phyloP scores from a whole-genome alignment of 2,797 vertebrate genomes.

The Cossypha caffra region DNA sequence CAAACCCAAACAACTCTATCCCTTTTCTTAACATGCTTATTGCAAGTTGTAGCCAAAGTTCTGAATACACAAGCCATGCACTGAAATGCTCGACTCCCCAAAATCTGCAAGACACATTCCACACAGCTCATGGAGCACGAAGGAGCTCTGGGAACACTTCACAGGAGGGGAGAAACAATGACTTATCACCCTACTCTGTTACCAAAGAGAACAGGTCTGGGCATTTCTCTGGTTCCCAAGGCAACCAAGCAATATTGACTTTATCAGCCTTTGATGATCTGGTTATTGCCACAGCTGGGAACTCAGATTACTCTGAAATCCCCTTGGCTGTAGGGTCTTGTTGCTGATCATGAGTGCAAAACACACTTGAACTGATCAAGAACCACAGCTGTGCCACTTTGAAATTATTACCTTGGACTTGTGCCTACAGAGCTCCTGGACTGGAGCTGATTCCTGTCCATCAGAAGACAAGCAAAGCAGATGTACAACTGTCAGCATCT shows the following conservation, averaged over 20 bases:
- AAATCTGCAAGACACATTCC: neutral
- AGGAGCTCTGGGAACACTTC: neutral
- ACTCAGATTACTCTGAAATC: conserved; percentile 25
- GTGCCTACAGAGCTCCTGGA: neutral
- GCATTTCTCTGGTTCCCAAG: conserved; percentile 37
- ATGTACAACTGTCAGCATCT: conserved; percentile 18
- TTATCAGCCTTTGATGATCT: conserved; percentile 29
- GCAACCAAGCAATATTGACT: conserved; percentile 42
- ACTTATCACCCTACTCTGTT: neutral
- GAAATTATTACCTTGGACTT: conserved; percentile 35
- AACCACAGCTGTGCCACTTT: conserved; percentile 48
- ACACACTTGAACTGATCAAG: conserved; percentile 22
- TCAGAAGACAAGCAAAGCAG: conserved; percentile 19
- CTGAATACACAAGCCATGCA: neutral
- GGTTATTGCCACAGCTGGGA: conserved; percentile 58
- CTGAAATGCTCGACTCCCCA: neutral
- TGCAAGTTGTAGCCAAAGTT: neutral
- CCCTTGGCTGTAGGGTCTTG: neutral
- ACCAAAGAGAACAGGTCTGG: conserved; percentile 5
- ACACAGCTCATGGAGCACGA: neutral
- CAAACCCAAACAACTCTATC: neutral
- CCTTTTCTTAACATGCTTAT: neutral
- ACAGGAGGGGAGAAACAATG: neutral
- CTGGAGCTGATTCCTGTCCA: neutral
- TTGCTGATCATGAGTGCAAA: conserved; percentile 21